A percentile compares a stretch with the other conserved stretches of the same genome.
Conservation (phyloP, 1,140 invertebrate genomes). For the Melitaea cinxia region DNA sequence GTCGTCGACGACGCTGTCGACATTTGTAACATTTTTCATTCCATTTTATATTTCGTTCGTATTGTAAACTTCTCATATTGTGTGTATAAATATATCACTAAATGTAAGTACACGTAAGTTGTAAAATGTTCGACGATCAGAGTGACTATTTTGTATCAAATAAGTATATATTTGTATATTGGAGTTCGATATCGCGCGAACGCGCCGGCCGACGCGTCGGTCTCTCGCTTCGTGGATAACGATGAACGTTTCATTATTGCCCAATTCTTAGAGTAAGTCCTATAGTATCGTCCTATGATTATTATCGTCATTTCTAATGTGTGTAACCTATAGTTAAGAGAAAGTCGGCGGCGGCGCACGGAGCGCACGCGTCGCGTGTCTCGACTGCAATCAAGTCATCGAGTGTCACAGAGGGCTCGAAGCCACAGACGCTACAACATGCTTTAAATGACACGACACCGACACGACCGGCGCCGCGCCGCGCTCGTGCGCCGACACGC, state of each 20-base stretch:
- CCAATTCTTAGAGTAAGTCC: slow-evolving; percentile 21
- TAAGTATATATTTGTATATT: slow-evolving; percentile 26
- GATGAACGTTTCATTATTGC: slow-evolving; percentile 9
- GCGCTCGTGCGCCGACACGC: not conserved
- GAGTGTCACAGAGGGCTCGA: not conserved
- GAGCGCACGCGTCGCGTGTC: not conserved
- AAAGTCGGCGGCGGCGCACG: not conserved
- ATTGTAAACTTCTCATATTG: not conserved
- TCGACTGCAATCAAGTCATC: not conserved
- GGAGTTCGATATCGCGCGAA: not conserved
- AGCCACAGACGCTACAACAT: not conserved
- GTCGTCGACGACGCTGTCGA: not conserved
- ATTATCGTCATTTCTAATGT: slow-evolving; percentile 22
- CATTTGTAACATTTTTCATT: slow-evolving; percentile 11
- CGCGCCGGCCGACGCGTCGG: not conserved
- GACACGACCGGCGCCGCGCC: not conserved
- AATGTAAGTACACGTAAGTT: slow-evolving; percentile 18
- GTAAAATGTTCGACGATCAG: slow-evolving; percentile 30
- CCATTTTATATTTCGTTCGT: not conserved
- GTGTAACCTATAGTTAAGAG: slow-evolving; percentile 22
- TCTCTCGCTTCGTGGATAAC: slow-evolving; percentile 1
- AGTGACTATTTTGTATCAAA: slow-evolving; percentile 35
- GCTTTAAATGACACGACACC: not conserved
- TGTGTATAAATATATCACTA: slow-evolving; percentile 22
- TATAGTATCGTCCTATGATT: slow-evolving; percentile 23